Evolutionary conservation across 2,797 vertebrate genomes (phyloP).

Genomic region (Sebastes aleutianus): DNA sequence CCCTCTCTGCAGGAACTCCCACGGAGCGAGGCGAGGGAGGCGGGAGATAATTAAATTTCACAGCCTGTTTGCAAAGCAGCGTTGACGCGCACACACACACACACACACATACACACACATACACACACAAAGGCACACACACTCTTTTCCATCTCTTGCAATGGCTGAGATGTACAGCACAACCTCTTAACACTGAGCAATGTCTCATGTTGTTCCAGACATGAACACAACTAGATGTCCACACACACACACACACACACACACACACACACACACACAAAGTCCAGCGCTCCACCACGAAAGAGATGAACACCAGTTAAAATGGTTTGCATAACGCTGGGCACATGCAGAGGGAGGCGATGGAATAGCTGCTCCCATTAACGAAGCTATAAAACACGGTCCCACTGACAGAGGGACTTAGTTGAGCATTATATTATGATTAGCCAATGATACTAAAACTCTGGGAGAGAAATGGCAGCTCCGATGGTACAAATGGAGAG

Average conservation of each 20-base stretch:
- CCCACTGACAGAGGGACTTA: conserved; percentile 79
- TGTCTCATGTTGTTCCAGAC: conserved; percentile 49
- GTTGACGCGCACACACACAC: conserved; percentile 48
- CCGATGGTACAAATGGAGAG: conserved; percentile 49
- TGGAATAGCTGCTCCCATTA: conserved; percentile 76
- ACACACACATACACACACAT: conserved; percentile 19
- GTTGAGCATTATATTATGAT: conserved; percentile 83
- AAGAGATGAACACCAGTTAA: conserved; percentile 72
- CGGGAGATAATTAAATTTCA: conserved; percentile 88
- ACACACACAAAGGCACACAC: conserved; percentile 19
- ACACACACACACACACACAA: conserved; percentile 27
- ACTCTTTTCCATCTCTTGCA: conserved; percentile 37
- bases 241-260: conserved; percentile 16
- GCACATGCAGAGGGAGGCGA: conserved; percentile 66
- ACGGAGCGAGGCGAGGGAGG: conserved; percentile 81
- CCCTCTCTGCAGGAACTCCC: conserved; percentile 83
- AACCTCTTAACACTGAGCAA: conserved; percentile 47
- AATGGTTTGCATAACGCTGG: conserved; percentile 73
- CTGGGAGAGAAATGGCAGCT: conserved; percentile 64
- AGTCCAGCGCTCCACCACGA: conserved; percentile 35
- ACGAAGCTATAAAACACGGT: conserved; percentile 78
- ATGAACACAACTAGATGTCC: conserved; percentile 26
- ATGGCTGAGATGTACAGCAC: conserved; percentile 50
- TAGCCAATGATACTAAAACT: conserved; percentile 79
- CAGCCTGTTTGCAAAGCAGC: conserved; percentile 82